Base-by-base conservation (phyloP, 2,888 invertebrate species). In the Pyralis farinalis region DNA sequence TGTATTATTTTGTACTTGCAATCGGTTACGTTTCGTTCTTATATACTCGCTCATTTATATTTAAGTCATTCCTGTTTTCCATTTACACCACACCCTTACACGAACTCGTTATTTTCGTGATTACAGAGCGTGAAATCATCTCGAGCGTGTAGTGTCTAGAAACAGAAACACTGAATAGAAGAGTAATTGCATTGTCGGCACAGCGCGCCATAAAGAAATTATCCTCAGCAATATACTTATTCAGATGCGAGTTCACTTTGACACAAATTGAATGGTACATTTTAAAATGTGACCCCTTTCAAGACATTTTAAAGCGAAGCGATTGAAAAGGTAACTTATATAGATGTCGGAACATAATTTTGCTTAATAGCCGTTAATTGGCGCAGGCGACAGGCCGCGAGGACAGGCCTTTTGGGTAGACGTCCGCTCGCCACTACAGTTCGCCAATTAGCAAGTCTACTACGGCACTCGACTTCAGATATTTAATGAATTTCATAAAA, bases 401-500 rank as follows among this genome's bases (percentile, higher is more conserved):
- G 66, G 71, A 60, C 61, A 57, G 61, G 61, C 58, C 62, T 67
- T 72, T 70, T 61, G 56, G 63, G 53, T 53, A 54, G 60, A 53
- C 57, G 56, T 59, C 46, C 5, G 11, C 30, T 31, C 31, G 42
- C 49, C 56, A 60, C 57, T 58, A 65, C 67, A 58, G 59, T 63
- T 65, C 63, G 52, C 71, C 75, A 75, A 78, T 80, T 78, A 75
- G 58, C 46, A 47, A 43, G 44, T 46, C 39, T 49, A 47, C 47
- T 44, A 37, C 43, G 37, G 41, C 37, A 46, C 49, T 47, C 48
- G 45, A 48, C 51, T 51, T 48, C 54, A 62, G 62, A 59, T 61
- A 61, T 69, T 63, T 63, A 65, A 71, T 69, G 64, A 71, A 66
- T 63, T 65, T 58, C 50, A 54, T 47, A 54, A 68, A 55, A 72